Base-by-base conservation (phyloP, 1,140 invertebrate species). In the Drosophila seguyi region DNA sequence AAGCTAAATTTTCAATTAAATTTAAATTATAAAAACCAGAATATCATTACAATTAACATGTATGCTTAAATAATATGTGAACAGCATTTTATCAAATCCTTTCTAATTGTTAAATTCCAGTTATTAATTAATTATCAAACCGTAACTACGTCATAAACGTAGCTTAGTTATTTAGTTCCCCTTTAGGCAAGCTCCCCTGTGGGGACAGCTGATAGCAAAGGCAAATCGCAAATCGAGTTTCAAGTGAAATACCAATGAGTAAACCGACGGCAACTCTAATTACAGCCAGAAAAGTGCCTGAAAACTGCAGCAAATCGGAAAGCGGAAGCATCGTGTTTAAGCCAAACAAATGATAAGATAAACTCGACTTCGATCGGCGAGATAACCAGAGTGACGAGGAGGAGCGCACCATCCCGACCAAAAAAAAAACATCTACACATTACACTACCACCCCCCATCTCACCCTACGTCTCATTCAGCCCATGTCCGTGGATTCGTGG, bases 201-300 rank as follows among this genome's bases (percentile, higher is more conserved):
- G 14, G 52, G n/a, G n/a, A 50, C 50, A 79, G 50, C 57, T 85
- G 42, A 72, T 67, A 63, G 53, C 57, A 75, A 72, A 80, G 59
- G 47, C 61, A 75, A 84, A 65, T 65, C 56, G 59, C 45, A 50
- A n/a, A n/a, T n/a, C 18, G 14, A 53, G 31, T 31, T 48, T 60
- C 45, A 36, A 59, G 41, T 58, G 36, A 62, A 50, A 53, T 38
- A 20, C 11, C 50, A 57, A 68, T 52, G 45, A 38, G 45, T 52
- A 65, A 79, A 57, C 36, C n/a, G 45, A 52, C 25, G 59, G 22
- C 22, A 68, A 67, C 66, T 68, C 47, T 68, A 62, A 62, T 72
- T 79, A 50, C 75, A 86, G 78, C 68, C 45, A 62, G 34, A 55
- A 79, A 83, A 83, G 83, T 88, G 84, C 80, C 66, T 82, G 57